These are phyloP conservation scores for Syngnathus floridae DNA, from an alignment of 2,113 vertebrate genomes.

Conservation along the genomic window DNA sequence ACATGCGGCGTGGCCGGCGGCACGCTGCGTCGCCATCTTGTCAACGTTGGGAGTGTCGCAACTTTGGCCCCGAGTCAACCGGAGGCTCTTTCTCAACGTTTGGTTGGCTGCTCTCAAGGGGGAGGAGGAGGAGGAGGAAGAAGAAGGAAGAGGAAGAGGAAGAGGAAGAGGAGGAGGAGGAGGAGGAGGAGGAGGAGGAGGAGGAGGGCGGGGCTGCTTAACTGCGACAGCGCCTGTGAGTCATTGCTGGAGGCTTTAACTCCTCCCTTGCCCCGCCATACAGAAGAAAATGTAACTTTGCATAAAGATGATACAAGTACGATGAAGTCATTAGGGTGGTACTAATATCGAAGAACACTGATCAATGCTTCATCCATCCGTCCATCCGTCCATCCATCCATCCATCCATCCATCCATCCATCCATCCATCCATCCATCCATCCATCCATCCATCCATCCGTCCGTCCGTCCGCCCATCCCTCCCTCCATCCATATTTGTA, in stretches of 20 bases:
- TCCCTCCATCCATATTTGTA: too few species aligned
- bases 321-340: too few species aligned
- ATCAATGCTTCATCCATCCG: too few species aligned
- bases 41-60: slow-evolving; percentile 23
- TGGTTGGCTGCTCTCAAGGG: slow-evolving; percentile 25
- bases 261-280: slow-evolving; percentile 25
- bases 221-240: slow-evolving; percentile 69
- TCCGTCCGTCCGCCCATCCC: too few species aligned
- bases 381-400: too few species aligned
- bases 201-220: slow-evolving; percentile 17
- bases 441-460: too few species aligned
- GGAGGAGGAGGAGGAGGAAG: neutral
- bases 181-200: neutral
- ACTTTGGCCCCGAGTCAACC: slow-evolving; percentile 24
- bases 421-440: too few species aligned
- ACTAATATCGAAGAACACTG: too few species aligned
- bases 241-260: slow-evolving; percentile 72
- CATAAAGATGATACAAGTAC: neutral
- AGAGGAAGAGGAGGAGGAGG: neutral
- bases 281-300: neutral
- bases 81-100: slow-evolving; percentile 42
- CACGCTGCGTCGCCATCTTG: slow-evolving; percentile 23
- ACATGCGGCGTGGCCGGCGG: slow-evolving; percentile 14
- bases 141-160: neutral
- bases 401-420: too few species aligned